Conservation (phyloP, 1,140 invertebrate genomes). For the Popillia japonica region DNA sequence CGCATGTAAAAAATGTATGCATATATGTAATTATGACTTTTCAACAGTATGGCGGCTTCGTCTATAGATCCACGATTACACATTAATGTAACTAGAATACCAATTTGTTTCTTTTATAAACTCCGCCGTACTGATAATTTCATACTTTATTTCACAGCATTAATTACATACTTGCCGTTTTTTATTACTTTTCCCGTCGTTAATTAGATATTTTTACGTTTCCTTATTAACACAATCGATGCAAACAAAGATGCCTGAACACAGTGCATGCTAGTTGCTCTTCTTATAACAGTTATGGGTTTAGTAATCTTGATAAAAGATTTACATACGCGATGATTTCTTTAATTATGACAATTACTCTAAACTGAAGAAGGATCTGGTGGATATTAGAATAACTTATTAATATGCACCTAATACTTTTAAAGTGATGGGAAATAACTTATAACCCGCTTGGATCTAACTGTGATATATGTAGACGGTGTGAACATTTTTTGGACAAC, state of each 20-base stretch:
- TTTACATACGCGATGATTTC: neutral
- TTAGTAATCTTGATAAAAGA: neutral
- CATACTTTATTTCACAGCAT: neutral
- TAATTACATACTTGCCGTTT: neutral
- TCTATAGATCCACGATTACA: neutral
- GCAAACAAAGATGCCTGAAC: neutral
- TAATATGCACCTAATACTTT: no score
- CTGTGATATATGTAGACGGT: no score
- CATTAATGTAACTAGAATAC: neutral
- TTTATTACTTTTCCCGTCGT: neutral
- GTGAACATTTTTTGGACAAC: no score
- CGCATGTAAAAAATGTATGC: neutral
- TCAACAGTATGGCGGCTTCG: slow-evolving; percentile 6
- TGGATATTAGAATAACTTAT: no score
- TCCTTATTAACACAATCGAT: neutral
- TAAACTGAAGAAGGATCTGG: no score
- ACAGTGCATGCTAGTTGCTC: no score
- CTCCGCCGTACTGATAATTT: neutral
- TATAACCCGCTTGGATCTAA: no score
- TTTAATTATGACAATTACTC: no score
- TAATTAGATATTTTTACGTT: neutral
- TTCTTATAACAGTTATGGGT: no score
- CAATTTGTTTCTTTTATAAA: slow-evolving; percentile 3
- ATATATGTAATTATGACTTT: neutral
- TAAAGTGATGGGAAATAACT: no score